Conservation (phyloP, 2,888 invertebrate species). For the Phengaris alcon region DNA sequence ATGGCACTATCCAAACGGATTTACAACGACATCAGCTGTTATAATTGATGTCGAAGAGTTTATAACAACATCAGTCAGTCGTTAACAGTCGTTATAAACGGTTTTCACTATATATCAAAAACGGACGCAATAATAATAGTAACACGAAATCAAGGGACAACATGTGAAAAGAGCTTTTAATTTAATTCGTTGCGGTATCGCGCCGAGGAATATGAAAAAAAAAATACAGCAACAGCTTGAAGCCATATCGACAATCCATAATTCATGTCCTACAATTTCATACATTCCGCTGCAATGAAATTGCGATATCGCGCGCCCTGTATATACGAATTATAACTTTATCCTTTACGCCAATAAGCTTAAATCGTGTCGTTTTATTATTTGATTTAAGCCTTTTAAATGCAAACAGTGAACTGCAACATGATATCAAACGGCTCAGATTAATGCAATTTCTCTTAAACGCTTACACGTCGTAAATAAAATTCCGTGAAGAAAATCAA, state of each 20-base stretch:
- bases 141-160: conserved; percentile 75
- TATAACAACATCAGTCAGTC: no score
- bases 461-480: conserved; percentile 79
- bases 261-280: conserved; percentile 80
- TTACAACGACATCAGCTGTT: no score
- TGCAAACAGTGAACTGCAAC: conserved; percentile 72
- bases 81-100: no score
- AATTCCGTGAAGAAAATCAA: conserved; percentile 61
- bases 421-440: conserved; percentile 78
- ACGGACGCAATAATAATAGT: conserved; percentile 55
- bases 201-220: conserved; percentile 73
- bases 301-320: conserved; percentile 48
- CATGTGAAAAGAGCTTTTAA: conserved; percentile 80
- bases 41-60: no score
- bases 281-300: conserved; percentile 58
- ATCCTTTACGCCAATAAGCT: conserved; percentile 45
- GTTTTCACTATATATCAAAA: conserved; percentile 24
- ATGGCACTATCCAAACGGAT: no score
- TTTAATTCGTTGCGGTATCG: conserved; percentile 79
- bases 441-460: conserved; percentile 80
- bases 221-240: conserved; percentile 78
- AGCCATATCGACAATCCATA: conserved; percentile 80
- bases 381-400: conserved; percentile 49
- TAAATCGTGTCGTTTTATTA: conserved; percentile 44
- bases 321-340: conserved; percentile 54